Evolutionary conservation across 2,113 vertebrate species (phyloP), one percentile per base, ranked within the genome.

Genomic region (Platycercus adscitus): DNA sequence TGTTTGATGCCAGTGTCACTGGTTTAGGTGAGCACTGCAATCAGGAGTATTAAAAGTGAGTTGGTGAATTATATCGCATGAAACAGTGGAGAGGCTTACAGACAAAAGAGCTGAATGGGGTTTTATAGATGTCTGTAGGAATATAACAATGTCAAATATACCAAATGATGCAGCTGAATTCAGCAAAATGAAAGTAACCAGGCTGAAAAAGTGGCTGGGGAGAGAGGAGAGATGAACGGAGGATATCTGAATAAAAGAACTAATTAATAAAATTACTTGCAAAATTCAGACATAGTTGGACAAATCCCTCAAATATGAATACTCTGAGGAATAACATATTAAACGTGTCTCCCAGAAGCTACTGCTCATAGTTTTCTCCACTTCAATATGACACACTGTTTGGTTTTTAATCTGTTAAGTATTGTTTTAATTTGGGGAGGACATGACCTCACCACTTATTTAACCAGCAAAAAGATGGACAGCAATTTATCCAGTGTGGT

Each of bases 1-100:
- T 93, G 89, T 92, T 96, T 97, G 89, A 94, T 95, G 82, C 86
- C 88, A 96, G 82, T 92, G 82, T 81, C 86, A 76, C 88, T 83
- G 93, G 91, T 85, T 94, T 92, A 95, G 91, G 97, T 84, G 93
- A 98, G 80, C 95, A 91, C 81, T 95, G 93, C 96, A 97, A 96
- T 97, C 94, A 96, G 73, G 63, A 89, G 65, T 85, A 95, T 97
- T 93, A 91, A 95, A 97, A 95, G 72, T 71, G 88, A 94, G 89
- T 63, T 94, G 79, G 55, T 81, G 86, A 92, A 93, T 93, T 96
- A 93, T 24, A 5, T 87, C 92, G 21, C 73, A 78, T 91, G 88
- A 92, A 89, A 91, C 72, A 91, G 83, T 31, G 28, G 85, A 84
- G 66, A 80, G 82, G 78, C 69, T 96, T 79, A 35, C 55, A 90